These are phyloP conservation scores for Stegodyphus dumicola DNA, from an alignment of 1,140 invertebrate species.

Conservation along the genomic window DNA sequence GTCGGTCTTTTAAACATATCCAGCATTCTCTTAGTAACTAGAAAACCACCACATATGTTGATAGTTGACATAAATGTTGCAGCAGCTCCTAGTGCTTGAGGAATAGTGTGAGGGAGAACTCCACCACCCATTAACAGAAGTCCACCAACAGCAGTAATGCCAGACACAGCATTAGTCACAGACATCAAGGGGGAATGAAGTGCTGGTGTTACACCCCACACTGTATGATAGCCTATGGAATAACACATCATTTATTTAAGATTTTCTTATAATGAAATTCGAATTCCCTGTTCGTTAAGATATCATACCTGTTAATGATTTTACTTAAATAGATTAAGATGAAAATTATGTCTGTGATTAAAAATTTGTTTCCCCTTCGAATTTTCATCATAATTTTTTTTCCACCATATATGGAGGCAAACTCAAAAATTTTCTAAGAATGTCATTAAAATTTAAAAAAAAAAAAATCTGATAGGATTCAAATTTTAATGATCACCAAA, in stretches of 20 bases:
- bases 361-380: too few species aligned
- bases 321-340: too few species aligned
- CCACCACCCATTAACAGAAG: slow-evolving; percentile 84
- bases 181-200: slow-evolving; percentile 93
- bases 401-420: too few species aligned
- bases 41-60: slow-evolving; percentile 91
- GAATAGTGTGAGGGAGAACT: slow-evolving; percentile 77
- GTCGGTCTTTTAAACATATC: slow-evolving; percentile 89
- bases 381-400: too few species aligned
- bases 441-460: too few species aligned
- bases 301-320: too few species aligned
- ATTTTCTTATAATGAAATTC: not conserved
- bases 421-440: too few species aligned
- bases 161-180: slow-evolving; percentile 92
- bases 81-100: slow-evolving; percentile 79
- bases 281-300: too few species aligned
- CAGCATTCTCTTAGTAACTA: slow-evolving; percentile 90
- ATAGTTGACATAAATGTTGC: slow-evolving; percentile 90
- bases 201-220: slow-evolving; percentile 91
- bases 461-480: too few species aligned
- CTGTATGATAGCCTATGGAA: slow-evolving; percentile 80
- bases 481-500: too few species aligned
- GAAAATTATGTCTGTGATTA: too few species aligned
- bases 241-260: not conserved
- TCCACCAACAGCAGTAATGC: slow-evolving; percentile 90